phyloP scores from a whole-genome alignment of 2,797 vertebrate genomes.

The Pteropus rufus region DNA sequence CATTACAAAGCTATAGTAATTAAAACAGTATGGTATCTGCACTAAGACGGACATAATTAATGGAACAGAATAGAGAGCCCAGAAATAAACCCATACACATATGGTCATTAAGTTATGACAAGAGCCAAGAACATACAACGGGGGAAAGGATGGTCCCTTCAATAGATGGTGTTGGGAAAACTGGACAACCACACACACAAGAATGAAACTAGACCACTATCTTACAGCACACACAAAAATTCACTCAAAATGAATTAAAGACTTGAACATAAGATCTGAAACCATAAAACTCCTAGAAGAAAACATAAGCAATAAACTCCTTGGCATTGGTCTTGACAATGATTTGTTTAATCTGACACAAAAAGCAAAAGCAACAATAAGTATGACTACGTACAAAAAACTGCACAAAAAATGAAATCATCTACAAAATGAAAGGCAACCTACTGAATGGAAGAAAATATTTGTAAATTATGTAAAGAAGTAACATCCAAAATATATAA shows the following conservation, averaged over 20 bases:
- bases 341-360: not conserved
- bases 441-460: not conserved
- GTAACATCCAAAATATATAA: not conserved
- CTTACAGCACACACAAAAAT: not conserved
- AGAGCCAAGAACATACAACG: not conserved
- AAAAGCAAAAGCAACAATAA: not conserved
- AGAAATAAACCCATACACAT: not conserved
- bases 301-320: not conserved
- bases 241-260: not conserved
- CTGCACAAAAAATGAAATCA: not conserved
- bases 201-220: not conserved
- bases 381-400: not conserved
- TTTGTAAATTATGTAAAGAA: not conserved
- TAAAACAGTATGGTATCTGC: not conserved
- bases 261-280: not conserved
- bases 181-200: not conserved
- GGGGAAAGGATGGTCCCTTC: not conserved
- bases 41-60: not conserved
- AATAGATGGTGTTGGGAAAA: not conserved
- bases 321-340: not conserved
- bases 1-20: not conserved
- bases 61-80: not conserved
- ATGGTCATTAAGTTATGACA: not conserved
- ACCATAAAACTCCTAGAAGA: not conserved
- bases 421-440: not conserved